Percentiles rank a stretch among this genome's conserved stretches.
These are phyloP conservation scores for Drosophila pectinifera DNA, from an alignment of 1,140 invertebrate genomes.

Conservation along the genomic window DNA sequence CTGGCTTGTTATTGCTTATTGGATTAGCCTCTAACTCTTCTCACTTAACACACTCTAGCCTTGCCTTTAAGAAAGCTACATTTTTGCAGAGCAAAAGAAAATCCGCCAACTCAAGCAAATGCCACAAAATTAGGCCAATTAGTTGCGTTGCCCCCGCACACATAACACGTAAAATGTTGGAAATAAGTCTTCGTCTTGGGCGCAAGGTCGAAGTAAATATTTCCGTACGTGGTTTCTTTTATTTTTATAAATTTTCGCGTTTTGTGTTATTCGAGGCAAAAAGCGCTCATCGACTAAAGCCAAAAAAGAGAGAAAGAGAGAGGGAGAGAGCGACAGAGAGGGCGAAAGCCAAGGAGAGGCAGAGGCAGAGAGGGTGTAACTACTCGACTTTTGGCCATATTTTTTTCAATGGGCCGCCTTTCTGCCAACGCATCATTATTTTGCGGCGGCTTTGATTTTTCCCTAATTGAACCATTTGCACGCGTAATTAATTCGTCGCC, in stretches of 20 bases:
- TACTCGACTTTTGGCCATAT: constrained; percentile 52
- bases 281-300: constrained; percentile 24
- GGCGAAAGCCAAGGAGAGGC: constrained; percentile 6
- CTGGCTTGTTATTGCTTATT: constrained; percentile 5
- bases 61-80: neutral
- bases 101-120: constrained; percentile 7
- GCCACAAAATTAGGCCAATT: constrained; percentile 36
- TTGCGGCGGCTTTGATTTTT: constrained; percentile 11
- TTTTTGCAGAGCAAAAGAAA: neutral
- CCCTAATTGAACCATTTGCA: constrained; percentile 5
- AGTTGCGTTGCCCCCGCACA: constrained; percentile 10
- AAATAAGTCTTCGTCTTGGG: constrained; percentile 7
- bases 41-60: neutral
- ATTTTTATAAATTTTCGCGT: constrained; percentile 52
- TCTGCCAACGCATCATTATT: constrained; percentile 62
- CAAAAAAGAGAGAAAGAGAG: constrained; percentile 13
- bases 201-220: constrained; percentile 42
- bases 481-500: constrained; percentile 16
- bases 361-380: constrained; percentile 39
- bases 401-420: constrained; percentile 54
- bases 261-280: constrained; percentile 51
- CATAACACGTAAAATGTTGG: constrained; percentile 17
- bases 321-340: constrained; percentile 9
- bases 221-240: constrained; percentile 50
- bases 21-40: neutral